Evolutionary conservation across 2,797 vertebrate genomes (phyloP).

Genomic region (Sebastes oblongus): DNA sequence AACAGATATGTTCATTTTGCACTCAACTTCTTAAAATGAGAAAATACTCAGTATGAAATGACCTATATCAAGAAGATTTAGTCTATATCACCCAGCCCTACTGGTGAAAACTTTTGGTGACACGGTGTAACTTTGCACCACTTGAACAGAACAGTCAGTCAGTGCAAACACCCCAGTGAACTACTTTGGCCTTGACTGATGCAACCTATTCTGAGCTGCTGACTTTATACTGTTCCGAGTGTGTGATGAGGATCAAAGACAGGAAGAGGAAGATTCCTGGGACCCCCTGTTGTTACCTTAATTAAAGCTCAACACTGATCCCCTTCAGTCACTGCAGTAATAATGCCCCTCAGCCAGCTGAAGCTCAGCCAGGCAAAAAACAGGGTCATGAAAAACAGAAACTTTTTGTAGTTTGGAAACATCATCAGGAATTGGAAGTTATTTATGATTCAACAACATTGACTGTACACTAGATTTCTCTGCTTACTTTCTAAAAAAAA

Average conservation of each 20-base stretch:
- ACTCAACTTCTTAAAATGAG: too few species aligned
- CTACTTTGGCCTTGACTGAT: background rate
- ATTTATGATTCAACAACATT: background rate
- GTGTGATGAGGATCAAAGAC: conserved; percentile 59
- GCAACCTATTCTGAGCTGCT: conserved; percentile 10
- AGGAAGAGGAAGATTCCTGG: conserved; percentile 18
- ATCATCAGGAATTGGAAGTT: background rate
- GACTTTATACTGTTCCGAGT: conserved; percentile 21
- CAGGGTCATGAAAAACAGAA: background rate
- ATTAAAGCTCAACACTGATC: conserved; percentile 66
- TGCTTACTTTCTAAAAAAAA: background rate
- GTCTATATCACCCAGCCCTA: too few species aligned
- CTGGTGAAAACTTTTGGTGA: background rate
- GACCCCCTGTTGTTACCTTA: conserved; percentile 55
- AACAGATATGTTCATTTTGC: too few species aligned
- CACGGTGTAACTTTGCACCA: background rate
- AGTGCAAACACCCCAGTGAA: background rate
- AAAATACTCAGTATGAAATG: too few species aligned
- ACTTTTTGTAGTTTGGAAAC: background rate
- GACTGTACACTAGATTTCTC: background rate
- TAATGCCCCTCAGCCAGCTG: conserved; percentile 13
- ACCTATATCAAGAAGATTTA: too few species aligned
- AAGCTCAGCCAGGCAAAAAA: conserved; percentile 11
- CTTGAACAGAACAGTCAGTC: background rate
- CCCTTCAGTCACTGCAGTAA: conserved; percentile 14